These are phyloP conservation scores for Ornithoptera alexandrae DNA, from an alignment of 2,888 invertebrate genomes.

Conservation along the genomic window DNA sequence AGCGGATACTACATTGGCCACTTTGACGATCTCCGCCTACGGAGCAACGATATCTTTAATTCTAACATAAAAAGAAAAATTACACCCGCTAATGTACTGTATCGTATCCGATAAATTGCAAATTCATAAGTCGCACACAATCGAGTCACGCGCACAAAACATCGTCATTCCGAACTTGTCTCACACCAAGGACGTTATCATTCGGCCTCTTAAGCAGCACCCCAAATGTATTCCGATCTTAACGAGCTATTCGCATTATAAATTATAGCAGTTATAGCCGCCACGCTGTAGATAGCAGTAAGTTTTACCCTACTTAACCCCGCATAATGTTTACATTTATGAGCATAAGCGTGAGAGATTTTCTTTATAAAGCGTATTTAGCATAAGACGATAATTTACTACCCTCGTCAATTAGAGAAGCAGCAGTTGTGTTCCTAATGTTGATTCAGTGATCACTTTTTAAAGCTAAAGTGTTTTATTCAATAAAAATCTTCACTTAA, in stretches of 20 bases:
- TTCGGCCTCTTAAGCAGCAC: not conserved
- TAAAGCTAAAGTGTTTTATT: no score
- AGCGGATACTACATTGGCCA: no score
- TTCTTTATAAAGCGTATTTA: not conserved
- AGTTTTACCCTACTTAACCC: slow-evolving; percentile 17
- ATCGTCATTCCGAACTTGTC: slow-evolving; percentile 14
- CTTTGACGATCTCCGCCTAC: no score
- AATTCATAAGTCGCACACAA: not conserved
- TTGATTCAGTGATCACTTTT: no score
- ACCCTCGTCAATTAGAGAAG: no score
- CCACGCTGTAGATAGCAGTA: slow-evolving; percentile 14
- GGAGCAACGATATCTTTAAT: no score
- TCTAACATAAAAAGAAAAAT: not conserved
- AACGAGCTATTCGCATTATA: slow-evolving; percentile 19
- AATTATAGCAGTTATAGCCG: slow-evolving; percentile 1
- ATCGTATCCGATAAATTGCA: not conserved
- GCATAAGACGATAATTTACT: no score
- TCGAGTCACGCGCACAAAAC: slow-evolving; percentile 3
- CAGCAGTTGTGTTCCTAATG: no score
- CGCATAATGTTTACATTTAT: not conserved
- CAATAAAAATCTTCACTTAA: no score
- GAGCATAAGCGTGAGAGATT: not conserved
- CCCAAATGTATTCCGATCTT: slow-evolving; percentile 8
- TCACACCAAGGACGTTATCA: slow-evolving; percentile 11
- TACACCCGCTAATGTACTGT: not conserved